Conservation (phyloP, 2,797 vertebrate genomes). For the Epinephelus awoara region DNA sequence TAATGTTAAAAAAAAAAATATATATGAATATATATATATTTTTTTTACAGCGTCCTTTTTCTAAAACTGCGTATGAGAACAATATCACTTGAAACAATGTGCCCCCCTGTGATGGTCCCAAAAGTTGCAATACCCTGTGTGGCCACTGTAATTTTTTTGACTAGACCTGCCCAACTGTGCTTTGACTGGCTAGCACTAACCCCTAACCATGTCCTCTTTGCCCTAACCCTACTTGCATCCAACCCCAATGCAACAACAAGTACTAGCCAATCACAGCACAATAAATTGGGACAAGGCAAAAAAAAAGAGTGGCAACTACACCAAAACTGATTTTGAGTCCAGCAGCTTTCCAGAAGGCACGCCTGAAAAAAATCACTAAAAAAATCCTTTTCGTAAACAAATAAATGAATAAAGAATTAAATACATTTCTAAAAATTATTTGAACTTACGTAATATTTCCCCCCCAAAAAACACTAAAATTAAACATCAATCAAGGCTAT, state of each 20-base stretch:
- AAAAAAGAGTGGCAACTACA: not conserved
- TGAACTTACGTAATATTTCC: not conserved
- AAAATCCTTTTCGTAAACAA: no score
- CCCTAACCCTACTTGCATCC: no score
- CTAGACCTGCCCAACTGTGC: no score
- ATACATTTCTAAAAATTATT: not conserved
- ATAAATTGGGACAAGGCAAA: no score
- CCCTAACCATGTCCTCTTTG: no score
- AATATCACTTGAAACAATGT: not conserved
- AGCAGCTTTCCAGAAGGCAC: no score
- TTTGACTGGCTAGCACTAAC: no score
- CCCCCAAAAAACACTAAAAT: not conserved
- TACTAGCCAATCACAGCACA: no score
- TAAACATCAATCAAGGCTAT: not conserved
- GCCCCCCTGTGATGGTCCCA: not conserved
- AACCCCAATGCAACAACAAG: no score
- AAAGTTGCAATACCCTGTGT: not conserved
- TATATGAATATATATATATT: not conserved
- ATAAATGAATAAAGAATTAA: no score
- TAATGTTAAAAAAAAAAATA: not conserved
- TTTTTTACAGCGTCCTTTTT: not conserved
- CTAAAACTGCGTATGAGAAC: no score
- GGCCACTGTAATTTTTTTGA: not conserved
- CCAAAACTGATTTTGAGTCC: not conserved
- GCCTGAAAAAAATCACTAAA: not conserved